Percentiles rank a stretch among this genome's conserved stretches.
Conservation (phyloP, 2,797 vertebrate genomes). For the Leptoclinus maculatus region DNA sequence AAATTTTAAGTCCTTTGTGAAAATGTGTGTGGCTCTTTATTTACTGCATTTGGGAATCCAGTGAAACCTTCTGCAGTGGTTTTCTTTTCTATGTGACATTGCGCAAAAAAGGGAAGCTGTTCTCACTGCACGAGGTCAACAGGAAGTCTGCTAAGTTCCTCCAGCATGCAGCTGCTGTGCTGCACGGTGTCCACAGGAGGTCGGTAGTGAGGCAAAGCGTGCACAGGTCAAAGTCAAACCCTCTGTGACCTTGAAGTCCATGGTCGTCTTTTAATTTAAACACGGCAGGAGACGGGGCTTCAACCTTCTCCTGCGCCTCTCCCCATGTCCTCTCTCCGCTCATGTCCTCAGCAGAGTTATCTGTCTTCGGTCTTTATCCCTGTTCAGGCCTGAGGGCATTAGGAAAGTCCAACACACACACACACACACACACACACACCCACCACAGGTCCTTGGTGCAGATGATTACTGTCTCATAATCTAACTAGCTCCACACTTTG, state of each 20-base stretch:
- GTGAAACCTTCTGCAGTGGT: not conserved
- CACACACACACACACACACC: not conserved
- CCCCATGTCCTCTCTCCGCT: not conserved
- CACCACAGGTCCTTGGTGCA: conserved; percentile 7
- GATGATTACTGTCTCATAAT: conserved; percentile 28
- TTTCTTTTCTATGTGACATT: not conserved
- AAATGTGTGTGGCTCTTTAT: conserved; percentile 55
- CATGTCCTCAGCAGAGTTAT: conserved; percentile 41
- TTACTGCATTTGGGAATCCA: not conserved
- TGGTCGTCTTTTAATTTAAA: conserved; percentile 18
- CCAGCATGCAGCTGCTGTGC: conserved; percentile 13
- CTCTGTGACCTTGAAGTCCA: conserved; percentile 28
- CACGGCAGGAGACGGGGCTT: conserved; percentile 1
- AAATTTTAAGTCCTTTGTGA: conserved; percentile 84
- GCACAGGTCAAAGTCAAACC: conserved; percentile 39
- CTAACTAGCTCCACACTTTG: conserved; percentile 22
- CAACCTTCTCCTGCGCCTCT: not conserved
- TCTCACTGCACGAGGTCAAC: not conserved
- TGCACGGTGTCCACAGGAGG: conserved; percentile 64
- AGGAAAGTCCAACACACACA: conserved; percentile 22
- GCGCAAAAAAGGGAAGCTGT: not conserved
- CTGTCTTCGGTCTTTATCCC: conserved; percentile 56
- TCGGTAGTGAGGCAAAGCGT: conserved; percentile 54
- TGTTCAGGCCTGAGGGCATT: conserved; percentile 37
- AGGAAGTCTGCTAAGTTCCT: conserved; percentile 14